Evolutionary conservation across 2,888 invertebrate genomes (phyloP).

Genomic region (Limnephilus marmoratus): DNA sequence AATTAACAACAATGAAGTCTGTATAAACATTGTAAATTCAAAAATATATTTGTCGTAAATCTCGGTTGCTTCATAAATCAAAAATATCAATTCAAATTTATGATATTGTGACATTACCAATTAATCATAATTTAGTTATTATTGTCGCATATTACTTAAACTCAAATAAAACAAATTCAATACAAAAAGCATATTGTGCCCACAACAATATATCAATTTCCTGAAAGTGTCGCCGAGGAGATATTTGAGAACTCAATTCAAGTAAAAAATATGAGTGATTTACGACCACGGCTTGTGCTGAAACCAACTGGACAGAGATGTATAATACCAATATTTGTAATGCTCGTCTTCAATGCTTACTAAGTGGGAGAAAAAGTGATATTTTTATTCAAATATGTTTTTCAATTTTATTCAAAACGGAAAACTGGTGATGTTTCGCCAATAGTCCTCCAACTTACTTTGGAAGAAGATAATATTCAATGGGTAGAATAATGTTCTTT

Average conservation of each 20-base stretch:
- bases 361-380: background rate
- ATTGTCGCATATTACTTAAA: background rate
- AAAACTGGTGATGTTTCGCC: too few relatives aligned
- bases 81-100: background rate
- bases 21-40: background rate
- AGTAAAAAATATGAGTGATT: background rate
- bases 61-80: background rate
- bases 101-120: background rate
- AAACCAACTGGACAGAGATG: background rate
- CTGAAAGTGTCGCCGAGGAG: background rate
- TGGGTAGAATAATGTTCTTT: too few relatives aligned
- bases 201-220: background rate
- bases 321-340: background rate
- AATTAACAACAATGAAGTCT: too few relatives aligned
- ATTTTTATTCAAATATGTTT: background rate
- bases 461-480: too few relatives aligned
- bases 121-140: background rate
- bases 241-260: background rate
- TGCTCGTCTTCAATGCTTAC: background rate
- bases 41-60: background rate
- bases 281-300: background rate
- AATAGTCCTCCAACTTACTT: too few relatives aligned
- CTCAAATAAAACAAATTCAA: background rate
- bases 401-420: too few relatives aligned
- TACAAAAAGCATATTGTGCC: too few relatives aligned